Evolutionary conservation across 2,113 vertebrate species (phyloP), one percentile per base, ranked within the genome.

Genomic region (Mellivora capensis): DNA sequence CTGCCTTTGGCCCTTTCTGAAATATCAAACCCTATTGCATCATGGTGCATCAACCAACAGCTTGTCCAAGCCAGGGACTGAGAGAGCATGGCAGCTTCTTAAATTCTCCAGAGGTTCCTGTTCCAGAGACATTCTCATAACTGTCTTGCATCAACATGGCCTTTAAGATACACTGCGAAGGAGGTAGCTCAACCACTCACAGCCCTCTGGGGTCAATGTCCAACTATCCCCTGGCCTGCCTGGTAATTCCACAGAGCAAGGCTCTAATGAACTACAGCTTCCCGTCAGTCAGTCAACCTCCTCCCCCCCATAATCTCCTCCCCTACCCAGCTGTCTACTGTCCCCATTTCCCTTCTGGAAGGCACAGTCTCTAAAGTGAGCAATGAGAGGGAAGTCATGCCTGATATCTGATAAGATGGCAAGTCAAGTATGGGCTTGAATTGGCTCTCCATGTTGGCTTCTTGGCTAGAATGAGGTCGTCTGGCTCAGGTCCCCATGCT

Each of bases 1-100:
- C 97, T 39, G 81, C 95, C 91, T 31, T 42, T 96, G 71, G 91
- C 80, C 93, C 31, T 97, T 97, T 97, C 86, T 97, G 91, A 98
- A 98, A 90, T 97, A 98, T 94, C 94, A 98, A 96, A 97, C 87
- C 81, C 93, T 64, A 83, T 88, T 97, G 81, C 91, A 54, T 90
- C 71, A 92, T 27, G 94, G 84, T 94, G 74, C 81, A 93, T 96
- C 95, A 97, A 97, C 42, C 82, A 98, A 98, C 62, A 97, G 59
- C 34, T 69, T 84, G 67, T 96, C 96, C 96, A 88, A 96, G 96
- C 93, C 93, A 97, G 37, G 57, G 94, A 90, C 49, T 93, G 97
- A 94, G 85, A 97, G 81, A 96, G 7, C 23, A 62, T 57, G 39
- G 80, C 81, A 85, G 44, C 81, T 98, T 94, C 87, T 97, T 97